These are phyloP conservation scores for Rhamnusium bicolor DNA, from an alignment of 2,888 invertebrate genomes.

Conservation along the genomic window DNA sequence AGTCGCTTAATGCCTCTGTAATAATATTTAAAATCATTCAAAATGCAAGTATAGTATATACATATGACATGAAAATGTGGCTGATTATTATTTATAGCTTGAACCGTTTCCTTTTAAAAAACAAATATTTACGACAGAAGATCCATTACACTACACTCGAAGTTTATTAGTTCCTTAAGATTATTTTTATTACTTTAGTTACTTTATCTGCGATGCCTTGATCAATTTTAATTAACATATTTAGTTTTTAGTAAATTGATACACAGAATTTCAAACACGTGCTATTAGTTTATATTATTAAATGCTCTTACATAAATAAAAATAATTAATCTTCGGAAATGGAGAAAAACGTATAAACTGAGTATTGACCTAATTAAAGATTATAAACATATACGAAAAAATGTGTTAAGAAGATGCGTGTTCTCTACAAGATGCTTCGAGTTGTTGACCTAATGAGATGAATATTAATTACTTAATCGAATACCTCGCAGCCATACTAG, in stretches of 20 bases:
- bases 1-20: no score
- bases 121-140: constrained; percentile 3
- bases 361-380: constrained; percentile 16
- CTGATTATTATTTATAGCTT: no score
- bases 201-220: constrained; percentile 23
- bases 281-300: constrained; percentile 14
- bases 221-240: constrained; percentile 23
- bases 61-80: no score
- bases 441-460: constrained; percentile 26
- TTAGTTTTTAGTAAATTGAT: constrained; percentile 3
- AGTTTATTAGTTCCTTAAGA: constrained; percentile 12
- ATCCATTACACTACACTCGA: constrained; percentile 16
- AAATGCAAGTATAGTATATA: no score
- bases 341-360: constrained; percentile 4
- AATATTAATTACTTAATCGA: not conserved
- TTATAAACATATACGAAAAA: constrained; percentile 23
- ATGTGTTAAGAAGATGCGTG: not conserved
- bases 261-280: constrained; percentile 9
- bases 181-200: constrained; percentile 25
- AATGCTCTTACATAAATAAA: constrained; percentile 16
- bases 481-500: not conserved
- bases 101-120: not conserved
- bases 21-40: no score
- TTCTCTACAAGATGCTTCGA: not conserved
- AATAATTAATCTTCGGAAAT: constrained; percentile 25